Base-by-base conservation (phyloP, 1,140 invertebrate genomes). In the Holotrichia oblita region DNA sequence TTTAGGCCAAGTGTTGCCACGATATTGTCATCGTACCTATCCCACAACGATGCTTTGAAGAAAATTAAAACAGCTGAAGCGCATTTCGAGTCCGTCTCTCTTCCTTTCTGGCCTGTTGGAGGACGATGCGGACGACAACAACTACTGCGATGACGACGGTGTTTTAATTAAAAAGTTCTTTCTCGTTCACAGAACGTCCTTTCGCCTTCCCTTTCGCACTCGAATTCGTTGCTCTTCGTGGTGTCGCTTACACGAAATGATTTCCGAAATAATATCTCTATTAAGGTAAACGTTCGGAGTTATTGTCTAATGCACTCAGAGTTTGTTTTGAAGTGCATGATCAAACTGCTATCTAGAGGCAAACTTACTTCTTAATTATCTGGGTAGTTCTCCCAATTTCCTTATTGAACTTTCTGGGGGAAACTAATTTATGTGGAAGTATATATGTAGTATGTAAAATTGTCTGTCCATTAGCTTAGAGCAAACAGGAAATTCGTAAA, bases 1-100 rank as follows among this genome's bases (percentile, higher is more conserved):
- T 83, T 83, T 78, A 59, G 72, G 79, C 78, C 81, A 81, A 82
- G 81, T 83, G 81, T 83, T 82, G 80, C 79, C 77, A 77, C 79
- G 75, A 82, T 82, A 83, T 83, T 82, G 73, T 41, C 34, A 14
- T 34, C 41, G 41, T 42, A 74, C 73, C 40, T 69, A 69, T 40
- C 14, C 34, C 34, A 34, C 40, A 69, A 74, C 73, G 34, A 22
- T 20, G 14, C 34, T 74, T 44, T 74, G 34, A 40, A 74, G 73
- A 44, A 74, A 74, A 74, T 74, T 74, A 74, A 41, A 74, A 40
- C 41, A 14, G 41, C 40, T 69, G 41, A 74, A 74, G n/a, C 73
- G 41, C 73, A 74, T 41, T 74, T 34, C 41, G 73, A 22, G 12
- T 69, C 22, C 61, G 20, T 14, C 27, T 69, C 27, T 34, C 22